Evolutionary conservation across 2,797 vertebrate genomes (phyloP).

Genomic region (Sciurus carolinensis): DNA sequence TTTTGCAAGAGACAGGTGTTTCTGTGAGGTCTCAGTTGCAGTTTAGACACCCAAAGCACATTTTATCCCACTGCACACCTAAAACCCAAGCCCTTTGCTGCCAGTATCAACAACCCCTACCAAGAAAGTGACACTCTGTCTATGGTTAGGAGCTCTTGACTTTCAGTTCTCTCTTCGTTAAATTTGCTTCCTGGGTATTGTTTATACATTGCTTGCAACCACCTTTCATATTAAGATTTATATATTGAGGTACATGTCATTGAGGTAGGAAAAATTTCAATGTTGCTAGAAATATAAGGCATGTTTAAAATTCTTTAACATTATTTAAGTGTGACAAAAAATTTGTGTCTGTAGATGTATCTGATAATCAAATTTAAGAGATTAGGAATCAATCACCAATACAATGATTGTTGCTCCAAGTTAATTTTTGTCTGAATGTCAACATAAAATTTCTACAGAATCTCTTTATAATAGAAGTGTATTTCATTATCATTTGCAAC

Average conservation of each 20-base stretch:
- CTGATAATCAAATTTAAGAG: slow-evolving; percentile 23
- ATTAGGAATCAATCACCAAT: neutral
- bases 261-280: neutral
- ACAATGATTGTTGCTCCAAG: neutral
- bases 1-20: too few species aligned
- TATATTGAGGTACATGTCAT: too few species aligned
- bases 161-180: too few species aligned
- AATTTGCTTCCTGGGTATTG: too few species aligned
- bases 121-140: neutral
- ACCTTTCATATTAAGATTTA: too few species aligned
- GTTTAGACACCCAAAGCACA: neutral
- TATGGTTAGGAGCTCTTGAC: neutral
- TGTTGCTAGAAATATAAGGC: slow-evolving; percentile 15
- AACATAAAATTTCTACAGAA: slow-evolving; percentile 53
- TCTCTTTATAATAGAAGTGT: neutral
- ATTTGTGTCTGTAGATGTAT: neutral
- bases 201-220: too few species aligned
- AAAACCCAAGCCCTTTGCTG: slow-evolving; percentile 23
- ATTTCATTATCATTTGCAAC: slow-evolving; percentile 45
- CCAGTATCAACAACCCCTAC: neutral
- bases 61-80: neutral
- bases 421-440: slow-evolving; percentile 51
- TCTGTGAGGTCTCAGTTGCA: neutral
- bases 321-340: slow-evolving; percentile 16
- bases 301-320: slow-evolving; percentile 9